phyloP scores from a whole-genome alignment of 2,797 vertebrate genomes.

The Tympanoctomys barrerae region DNA sequence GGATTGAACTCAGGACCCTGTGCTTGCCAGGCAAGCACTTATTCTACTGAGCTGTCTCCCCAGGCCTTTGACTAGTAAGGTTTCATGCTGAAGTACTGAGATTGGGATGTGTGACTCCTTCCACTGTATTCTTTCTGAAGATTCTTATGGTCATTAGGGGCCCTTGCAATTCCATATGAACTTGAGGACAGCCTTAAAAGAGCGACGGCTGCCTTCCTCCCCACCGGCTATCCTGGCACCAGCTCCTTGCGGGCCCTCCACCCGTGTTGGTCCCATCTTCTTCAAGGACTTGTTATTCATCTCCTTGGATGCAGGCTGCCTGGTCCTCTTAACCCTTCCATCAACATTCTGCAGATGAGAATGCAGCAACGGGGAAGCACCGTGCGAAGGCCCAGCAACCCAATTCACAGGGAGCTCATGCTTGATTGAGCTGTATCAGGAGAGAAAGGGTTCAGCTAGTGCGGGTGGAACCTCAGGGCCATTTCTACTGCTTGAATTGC shows the following conservation, averaged over 20 bases:
- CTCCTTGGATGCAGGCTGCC: constrained; percentile 16
- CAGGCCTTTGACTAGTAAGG: background rate
- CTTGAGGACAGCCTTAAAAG: background rate
- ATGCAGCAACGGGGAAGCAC: background rate
- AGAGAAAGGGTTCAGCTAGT: background rate
- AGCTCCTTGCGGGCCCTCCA: background rate
- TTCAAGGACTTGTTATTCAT: background rate
- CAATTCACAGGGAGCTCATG: background rate
- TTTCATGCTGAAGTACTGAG: background rate
- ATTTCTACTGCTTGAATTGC: background rate
- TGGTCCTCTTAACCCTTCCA: background rate
- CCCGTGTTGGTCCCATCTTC: background rate
- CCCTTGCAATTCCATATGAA: background rate
- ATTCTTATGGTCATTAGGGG: background rate
- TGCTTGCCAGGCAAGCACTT: too few relatives aligned
- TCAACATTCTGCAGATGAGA: background rate
- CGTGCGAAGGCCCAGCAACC: background rate
- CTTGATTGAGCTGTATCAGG: background rate
- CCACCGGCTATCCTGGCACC: background rate
- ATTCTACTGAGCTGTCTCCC: too few relatives aligned
- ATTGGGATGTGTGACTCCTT: background rate
- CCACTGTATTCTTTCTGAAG: background rate
- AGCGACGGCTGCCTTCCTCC: background rate
- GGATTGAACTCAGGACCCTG: too few relatives aligned
- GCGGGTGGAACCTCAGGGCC: background rate